Conservation (phyloP, 2,797 vertebrate genomes). For the Eulemur rubriventer region DNA sequence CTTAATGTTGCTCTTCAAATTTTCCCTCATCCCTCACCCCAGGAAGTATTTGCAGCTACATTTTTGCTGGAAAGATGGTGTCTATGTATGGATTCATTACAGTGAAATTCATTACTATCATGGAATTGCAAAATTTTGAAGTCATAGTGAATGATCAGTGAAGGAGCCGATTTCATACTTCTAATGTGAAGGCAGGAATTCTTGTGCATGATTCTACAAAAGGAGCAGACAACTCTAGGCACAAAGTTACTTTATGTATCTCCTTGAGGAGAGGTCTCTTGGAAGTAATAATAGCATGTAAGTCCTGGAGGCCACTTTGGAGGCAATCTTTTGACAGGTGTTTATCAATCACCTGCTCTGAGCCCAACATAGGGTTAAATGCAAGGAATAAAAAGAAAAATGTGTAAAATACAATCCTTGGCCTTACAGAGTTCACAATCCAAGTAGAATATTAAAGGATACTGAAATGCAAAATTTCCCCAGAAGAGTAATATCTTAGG, state of each 20-base stretch:
- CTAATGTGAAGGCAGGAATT: neutral
- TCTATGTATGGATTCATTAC: neutral
- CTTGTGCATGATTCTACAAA: neutral
- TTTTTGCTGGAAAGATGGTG: neutral
- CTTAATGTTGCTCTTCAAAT: neutral
- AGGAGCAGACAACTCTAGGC: neutral
- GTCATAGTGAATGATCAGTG: neutral
- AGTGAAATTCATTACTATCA: neutral
- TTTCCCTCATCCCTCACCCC: neutral
- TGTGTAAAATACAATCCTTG: neutral
- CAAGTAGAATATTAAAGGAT: neutral
- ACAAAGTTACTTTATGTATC: neutral
- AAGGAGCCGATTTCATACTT: neutral
- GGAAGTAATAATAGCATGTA: neutral
- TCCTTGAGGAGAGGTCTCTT: neutral
- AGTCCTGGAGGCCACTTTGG: neutral
- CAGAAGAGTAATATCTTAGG: neutral
- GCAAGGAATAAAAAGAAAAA: neutral
- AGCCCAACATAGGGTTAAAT: neutral
- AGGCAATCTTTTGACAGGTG: neutral
- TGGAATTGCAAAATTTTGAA: neutral
- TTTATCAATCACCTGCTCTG: neutral
- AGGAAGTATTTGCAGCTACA: neutral
- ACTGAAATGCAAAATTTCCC: neutral
- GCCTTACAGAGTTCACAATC: neutral